These are phyloP conservation scores for Dexiosoma caninum DNA, from an alignment of 2,888 invertebrate genomes.

Conservation along the genomic window DNA sequence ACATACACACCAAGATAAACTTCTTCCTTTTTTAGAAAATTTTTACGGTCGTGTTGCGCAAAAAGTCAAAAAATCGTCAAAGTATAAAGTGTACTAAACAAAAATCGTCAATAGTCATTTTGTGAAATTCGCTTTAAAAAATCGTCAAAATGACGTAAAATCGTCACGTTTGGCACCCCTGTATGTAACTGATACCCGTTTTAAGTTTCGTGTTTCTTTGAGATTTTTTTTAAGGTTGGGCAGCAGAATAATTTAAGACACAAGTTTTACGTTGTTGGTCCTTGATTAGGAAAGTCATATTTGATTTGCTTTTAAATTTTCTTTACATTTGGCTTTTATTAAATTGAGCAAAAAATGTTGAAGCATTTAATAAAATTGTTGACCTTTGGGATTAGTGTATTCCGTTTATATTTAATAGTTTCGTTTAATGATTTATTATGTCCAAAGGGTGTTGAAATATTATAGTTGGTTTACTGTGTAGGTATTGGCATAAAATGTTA, in stretches of 20 bases:
- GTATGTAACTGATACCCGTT: not conserved
- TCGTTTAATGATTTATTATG: constrained; percentile 16
- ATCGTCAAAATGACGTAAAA: no score
- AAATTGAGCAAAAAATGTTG: not conserved
- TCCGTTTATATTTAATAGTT: not conserved
- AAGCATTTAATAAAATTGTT: not conserved
- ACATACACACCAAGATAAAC: no score
- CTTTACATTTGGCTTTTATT: not conserved
- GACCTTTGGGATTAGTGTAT: constrained; percentile 35
- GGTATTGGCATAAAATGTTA: not conserved
- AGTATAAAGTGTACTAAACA: no score
- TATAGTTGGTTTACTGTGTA: not conserved
- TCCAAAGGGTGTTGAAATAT: not conserved
- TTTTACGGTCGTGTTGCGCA: no score
- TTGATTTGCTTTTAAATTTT: constrained; percentile 2
- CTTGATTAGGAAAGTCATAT: constrained; percentile 28
- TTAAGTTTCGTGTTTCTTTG: constrained; percentile 1
- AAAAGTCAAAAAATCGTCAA: no score
- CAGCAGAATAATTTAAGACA: constrained; percentile 45
- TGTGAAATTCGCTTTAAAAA: no score
- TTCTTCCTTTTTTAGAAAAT: no score
- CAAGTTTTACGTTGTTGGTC: no score
- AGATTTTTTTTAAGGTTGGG: constrained; percentile 55
- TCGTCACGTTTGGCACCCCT: not conserved
- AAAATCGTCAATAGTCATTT: no score